Conservation (phyloP, 2,888 invertebrate genomes). For the Meteorus cinctellus region DNA sequence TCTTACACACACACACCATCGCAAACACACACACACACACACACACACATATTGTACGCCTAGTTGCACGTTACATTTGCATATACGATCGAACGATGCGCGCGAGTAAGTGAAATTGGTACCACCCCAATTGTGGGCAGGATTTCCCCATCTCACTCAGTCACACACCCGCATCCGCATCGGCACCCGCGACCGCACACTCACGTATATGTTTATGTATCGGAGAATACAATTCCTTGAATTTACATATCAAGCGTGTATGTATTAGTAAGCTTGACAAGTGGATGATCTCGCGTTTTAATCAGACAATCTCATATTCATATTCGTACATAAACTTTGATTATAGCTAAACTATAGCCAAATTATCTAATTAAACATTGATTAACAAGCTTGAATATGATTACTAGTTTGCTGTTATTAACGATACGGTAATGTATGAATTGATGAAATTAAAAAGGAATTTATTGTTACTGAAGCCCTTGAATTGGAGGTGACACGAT, state of each 20-base stretch:
- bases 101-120: constrained; percentile 14
- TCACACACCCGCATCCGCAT: not conserved
- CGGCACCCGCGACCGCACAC: not conserved
- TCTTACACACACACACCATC: not conserved
- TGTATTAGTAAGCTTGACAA: not conserved
- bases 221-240: not conserved
- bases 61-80: constrained; percentile 12
- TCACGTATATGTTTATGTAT: not conserved
- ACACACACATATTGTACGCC: not conserved
- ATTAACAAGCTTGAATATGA: no score
- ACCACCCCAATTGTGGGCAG: constrained; percentile 8
- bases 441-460: no score
- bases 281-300: constrained; percentile 20
- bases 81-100: constrained; percentile 6
- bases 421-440: no score
- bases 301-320: constrained; percentile 14
- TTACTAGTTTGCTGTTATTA: no score
- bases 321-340: not conserved
- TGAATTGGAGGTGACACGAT: no score
- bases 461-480: no score
- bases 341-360: no score
- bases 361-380: no score
- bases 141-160: constrained; percentile 12
- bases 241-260: constrained; percentile 20
- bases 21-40: no score